Evolutionary conservation across 2,113 vertebrate genomes (phyloP).

Genomic region (Pachycephala philippinensis): DNA sequence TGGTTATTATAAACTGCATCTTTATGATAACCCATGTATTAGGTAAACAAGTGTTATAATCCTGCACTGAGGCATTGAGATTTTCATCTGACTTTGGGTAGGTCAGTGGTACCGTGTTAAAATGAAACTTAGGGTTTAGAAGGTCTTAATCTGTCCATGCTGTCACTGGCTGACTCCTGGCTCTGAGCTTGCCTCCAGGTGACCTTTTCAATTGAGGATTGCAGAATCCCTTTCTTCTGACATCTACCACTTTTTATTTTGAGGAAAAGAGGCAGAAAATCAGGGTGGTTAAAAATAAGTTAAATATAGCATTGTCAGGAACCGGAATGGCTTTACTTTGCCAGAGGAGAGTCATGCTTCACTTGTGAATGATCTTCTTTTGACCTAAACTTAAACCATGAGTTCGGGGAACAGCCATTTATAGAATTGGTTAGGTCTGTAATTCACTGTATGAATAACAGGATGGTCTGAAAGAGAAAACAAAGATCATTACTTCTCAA

Average conservation of each 20-base stretch:
- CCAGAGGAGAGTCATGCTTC: not conserved
- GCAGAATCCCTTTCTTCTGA: not conserved
- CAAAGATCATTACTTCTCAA: not conserved
- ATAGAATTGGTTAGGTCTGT: constrained; percentile 23
- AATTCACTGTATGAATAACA: constrained; percentile 33
- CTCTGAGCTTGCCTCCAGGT: not conserved
- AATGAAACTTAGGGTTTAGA: not conserved
- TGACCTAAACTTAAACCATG: constrained; percentile 35
- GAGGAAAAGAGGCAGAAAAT: not conserved
- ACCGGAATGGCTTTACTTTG: not conserved
- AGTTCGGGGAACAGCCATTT: constrained; percentile 18
- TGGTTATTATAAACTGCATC: not conserved
- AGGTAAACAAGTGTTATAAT: not conserved
- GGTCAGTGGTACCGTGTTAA: not conserved
- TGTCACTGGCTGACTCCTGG: not conserved
- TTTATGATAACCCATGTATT: not conserved
- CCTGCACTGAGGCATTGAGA: not conserved
- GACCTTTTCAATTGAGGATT: not conserved
- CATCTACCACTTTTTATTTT: not conserved
- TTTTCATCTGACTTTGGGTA: not conserved
- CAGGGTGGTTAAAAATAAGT: not conserved
- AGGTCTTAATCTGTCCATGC: not conserved
- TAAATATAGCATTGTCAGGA: not conserved
- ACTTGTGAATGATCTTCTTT: not conserved
- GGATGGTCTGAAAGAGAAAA: constrained; percentile 18